Evolutionary conservation across 1,140 invertebrate species (phyloP).

Genomic region (Periplaneta americana): DNA sequence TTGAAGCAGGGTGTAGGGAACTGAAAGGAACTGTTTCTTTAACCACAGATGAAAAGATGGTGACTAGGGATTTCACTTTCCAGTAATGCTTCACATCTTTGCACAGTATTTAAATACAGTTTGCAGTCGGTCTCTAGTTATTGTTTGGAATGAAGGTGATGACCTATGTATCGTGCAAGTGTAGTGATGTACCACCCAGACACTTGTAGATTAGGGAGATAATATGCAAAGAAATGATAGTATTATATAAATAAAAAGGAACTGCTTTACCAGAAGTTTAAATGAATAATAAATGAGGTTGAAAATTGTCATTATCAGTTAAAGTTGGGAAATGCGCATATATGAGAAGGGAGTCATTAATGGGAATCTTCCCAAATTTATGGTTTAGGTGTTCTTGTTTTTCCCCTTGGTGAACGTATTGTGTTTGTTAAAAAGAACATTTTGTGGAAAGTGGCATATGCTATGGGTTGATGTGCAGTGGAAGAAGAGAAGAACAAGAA

Average conservation of each 20-base stretch:
- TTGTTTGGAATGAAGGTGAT: not conserved
- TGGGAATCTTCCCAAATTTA: not conserved
- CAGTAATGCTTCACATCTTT: constrained; percentile 11
- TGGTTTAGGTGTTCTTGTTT: constrained; percentile 1
- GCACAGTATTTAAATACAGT: constrained; percentile 14
- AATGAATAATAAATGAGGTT: not conserved
- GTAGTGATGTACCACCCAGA: not conserved
- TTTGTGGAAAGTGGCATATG: not conserved
- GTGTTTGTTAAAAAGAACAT: not conserved
- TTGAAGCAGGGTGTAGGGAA: not conserved
- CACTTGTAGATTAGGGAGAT: not conserved
- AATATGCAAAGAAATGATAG: not conserved
- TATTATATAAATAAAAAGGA: not conserved
- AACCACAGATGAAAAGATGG: not conserved
- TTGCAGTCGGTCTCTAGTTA: not conserved
- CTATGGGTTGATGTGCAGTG: not conserved
- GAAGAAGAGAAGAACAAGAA: not conserved
- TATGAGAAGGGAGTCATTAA: not conserved
- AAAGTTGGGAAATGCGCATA: not conserved
- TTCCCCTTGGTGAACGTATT: not conserved
- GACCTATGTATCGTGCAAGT: not conserved
- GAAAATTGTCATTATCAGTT: constrained; percentile 1
- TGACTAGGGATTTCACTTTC: constrained; percentile 7
- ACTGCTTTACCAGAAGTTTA: not conserved
- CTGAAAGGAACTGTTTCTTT: not conserved